phyloP scores from a whole-genome alignment of 2,888 invertebrate species.

The Copidosoma aretas region DNA sequence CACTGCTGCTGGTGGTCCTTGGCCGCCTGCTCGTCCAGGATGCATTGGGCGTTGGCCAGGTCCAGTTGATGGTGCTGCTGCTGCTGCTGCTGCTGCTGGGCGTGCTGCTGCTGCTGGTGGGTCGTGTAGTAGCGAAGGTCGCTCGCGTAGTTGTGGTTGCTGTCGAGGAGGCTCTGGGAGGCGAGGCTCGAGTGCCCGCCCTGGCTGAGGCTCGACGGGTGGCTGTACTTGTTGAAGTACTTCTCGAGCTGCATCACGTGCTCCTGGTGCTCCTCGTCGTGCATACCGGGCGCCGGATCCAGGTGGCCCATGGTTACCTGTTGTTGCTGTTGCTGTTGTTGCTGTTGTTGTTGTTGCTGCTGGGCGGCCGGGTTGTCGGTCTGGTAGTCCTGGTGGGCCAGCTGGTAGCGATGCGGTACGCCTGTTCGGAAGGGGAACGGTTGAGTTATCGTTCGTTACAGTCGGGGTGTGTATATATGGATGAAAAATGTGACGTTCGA shows the following conservation, averaged over 20 bases:
- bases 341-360: conserved; percentile 48
- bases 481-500: too few species aligned
- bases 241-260: conserved; percentile 58
- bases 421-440: too few species aligned
- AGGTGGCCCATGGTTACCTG: conserved; percentile 54
- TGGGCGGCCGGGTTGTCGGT: conserved; percentile 40
- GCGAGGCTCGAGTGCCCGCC: conserved; percentile 32
- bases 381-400: conserved; percentile 58
- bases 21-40: conserved; percentile 52
- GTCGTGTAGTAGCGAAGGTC: conserved; percentile 59
- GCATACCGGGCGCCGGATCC: conserved; percentile 52
- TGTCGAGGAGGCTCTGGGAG: conserved; percentile 61
- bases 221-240: conserved; percentile 60
- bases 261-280: conserved; percentile 53
- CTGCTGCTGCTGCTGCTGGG: conserved; percentile 57
- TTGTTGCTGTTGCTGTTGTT: conserved; percentile 48
- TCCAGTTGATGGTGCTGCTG: conserved; percentile 57
- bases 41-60: conserved; percentile 56
- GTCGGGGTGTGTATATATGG: too few species aligned
- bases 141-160: conserved; percentile 67
- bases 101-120: conserved; percentile 53
- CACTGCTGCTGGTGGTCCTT: conserved; percentile 46
- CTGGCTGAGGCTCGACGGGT: conserved; percentile 41
- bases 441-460: too few species aligned
- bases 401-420: conserved; percentile 58